Conservation (phyloP, 2,888 invertebrate species). For the Campaea margaritaria region DNA sequence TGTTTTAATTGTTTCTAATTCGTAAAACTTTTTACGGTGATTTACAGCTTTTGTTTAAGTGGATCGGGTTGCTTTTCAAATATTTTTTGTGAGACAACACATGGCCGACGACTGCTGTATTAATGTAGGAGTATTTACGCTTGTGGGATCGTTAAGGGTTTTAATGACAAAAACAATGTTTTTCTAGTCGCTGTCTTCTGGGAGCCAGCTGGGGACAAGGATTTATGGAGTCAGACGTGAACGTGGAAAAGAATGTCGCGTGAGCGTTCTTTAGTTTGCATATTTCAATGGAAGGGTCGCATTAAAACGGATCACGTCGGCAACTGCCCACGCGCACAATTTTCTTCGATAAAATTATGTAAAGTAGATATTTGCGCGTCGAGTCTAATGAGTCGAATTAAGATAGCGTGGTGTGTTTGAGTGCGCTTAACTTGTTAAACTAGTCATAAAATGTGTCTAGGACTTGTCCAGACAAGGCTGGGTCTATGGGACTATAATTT, state of each 20-base stretch:
- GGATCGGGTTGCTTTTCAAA: constrained; percentile 59
- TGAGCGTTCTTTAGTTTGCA: constrained; percentile 59
- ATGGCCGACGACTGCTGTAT: constrained; percentile 51
- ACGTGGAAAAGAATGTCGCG: constrained; percentile 32
- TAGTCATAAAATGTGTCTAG: constrained; percentile 70
- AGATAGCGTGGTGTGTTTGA: constrained; percentile 67
- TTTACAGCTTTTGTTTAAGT: constrained; percentile 77
- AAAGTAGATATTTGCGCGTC: constrained; percentile 74
- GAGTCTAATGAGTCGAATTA: constrained; percentile 77
- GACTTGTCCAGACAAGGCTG: constrained; percentile 61
- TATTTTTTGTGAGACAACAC: constrained; percentile 51
- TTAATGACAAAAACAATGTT: constrained; percentile 59
- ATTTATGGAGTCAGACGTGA: constrained; percentile 18
- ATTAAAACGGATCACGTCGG: constrained; percentile 70
- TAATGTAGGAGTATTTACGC: constrained; percentile 62
- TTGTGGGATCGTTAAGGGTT: constrained; percentile 64
- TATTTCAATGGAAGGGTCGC: constrained; percentile 71
- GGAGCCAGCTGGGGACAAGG: constrained; percentile 23
- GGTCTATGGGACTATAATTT: constrained; percentile 17
- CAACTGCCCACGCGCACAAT: constrained; percentile 73
- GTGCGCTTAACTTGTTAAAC: constrained; percentile 65
- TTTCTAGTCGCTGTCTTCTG: constrained; percentile 31
- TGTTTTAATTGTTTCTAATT: constrained; percentile 84
- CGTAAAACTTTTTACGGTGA: constrained; percentile 79
- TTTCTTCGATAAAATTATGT: constrained; percentile 80